Conservation (phyloP, 1,140 invertebrate species). For the Oryzaephilus surinamensis region DNA sequence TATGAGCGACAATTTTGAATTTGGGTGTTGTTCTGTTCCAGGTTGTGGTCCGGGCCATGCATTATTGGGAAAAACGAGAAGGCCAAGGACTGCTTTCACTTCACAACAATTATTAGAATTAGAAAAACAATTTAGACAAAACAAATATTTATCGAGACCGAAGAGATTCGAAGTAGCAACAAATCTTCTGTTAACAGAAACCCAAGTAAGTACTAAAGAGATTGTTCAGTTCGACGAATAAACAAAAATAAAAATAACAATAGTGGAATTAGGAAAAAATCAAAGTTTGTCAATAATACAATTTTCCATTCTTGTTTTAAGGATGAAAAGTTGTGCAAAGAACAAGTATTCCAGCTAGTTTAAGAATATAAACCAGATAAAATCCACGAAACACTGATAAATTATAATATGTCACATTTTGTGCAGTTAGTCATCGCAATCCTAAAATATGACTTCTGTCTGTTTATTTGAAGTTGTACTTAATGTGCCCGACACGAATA, state of each 20-base stretch:
- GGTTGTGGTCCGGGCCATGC: constrained; percentile 47
- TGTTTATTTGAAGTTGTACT: constrained; percentile 29
- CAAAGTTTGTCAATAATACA: too few species aligned
- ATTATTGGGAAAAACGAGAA: constrained; percentile 85
- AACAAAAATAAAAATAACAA: background rate
- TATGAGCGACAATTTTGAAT: constrained; percentile 4
- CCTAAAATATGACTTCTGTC: constrained; percentile 30
- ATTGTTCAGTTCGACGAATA: too few species aligned
- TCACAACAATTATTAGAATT: constrained; percentile 95
- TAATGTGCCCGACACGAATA: constrained; percentile 18
- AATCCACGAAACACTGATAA: too few species aligned
- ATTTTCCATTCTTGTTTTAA: too few species aligned
- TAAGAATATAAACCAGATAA: too few species aligned
- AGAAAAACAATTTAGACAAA: constrained; percentile 97
- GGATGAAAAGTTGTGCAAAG: too few species aligned
- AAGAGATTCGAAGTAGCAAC: constrained; percentile 98
- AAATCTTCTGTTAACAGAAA: constrained; percentile 94
- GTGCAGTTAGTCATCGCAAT: constrained; percentile 27
- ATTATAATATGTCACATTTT: constrained; percentile 28
- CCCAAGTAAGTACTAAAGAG: constrained; percentile 76
- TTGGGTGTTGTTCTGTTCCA: constrained; percentile 29
- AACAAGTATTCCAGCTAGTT: too few species aligned
- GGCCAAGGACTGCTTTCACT: constrained; percentile 95
- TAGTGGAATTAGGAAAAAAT: too few species aligned
- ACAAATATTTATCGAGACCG: constrained; percentile 96